Base-by-base conservation (phyloP, 2,888 invertebrate species). In the Eupithecia insigniata region DNA sequence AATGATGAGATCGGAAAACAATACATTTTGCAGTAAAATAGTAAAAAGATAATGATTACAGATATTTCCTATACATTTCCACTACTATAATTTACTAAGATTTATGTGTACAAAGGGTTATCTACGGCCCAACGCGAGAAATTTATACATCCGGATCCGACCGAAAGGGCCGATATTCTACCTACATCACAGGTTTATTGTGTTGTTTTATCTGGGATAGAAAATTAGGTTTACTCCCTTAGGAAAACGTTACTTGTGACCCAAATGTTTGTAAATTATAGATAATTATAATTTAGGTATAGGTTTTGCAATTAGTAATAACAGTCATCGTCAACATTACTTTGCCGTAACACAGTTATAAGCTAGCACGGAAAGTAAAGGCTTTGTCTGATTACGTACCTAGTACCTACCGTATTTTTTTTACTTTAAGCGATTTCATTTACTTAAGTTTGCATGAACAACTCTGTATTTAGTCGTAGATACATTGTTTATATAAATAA, bases 61-160 rank as follows among this genome's bases (percentile, higher is more conserved):
- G 46, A 62, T 46, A 43, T 58, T 64, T 26, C 34, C 46, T 55
- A 83, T 84, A 84, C 68, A 72, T 71, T 73, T 72, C 80, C 82
- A 78, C 80, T 74, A 85, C 88, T 88, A 90, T 89, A 89, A 90
- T 90, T 89, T 89, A 88, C 80, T 83, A 71, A 82, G 87, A 90
- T 90, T 89, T 89, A 90, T 89, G 88, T 85, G 81, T 81, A 82
- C 84, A 71, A 75, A 82, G 85, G 89, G 89, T 89, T 87, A 90
- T 90, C 89, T 90, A 89, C 84, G 85, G 81, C 79, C 82, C 85
- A 80, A 79, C 79, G 82, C 74, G 79, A 73, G 82, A 81, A 82
- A 90, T 90, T 90, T 90, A 90, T 90, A 88, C 79, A 82, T 80
- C 82, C 79, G 79, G 80, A 77, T 78, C 69, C 66, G 69, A 69